phyloP scores from a whole-genome alignment of 2,113 vertebrate species.

The Leptobrachium leishanense region DNA sequence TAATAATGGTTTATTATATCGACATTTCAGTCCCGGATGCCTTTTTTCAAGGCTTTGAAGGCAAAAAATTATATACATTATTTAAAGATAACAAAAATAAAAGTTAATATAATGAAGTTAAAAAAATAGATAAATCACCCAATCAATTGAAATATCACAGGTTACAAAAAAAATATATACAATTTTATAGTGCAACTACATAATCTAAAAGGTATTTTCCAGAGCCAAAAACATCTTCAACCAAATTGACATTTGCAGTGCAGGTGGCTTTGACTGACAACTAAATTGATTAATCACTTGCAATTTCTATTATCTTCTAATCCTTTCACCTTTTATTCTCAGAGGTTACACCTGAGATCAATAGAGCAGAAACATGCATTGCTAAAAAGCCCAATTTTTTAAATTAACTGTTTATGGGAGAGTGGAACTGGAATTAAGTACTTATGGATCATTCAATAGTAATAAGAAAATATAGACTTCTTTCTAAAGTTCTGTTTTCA shows the following conservation, averaged over 20 bases:
- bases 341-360: conserved; percentile 49
- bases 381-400: not conserved
- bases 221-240: conserved; percentile 31
- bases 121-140: not conserved
- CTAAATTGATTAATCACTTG: conserved; percentile 50
- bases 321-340: conserved; percentile 48
- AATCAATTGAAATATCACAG: conserved; percentile 2
- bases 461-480: no score
- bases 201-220: conserved; percentile 27
- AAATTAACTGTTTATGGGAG: not conserved
- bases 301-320: conserved; percentile 50
- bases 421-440: not conserved
- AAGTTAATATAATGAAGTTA: no score
- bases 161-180: not conserved
- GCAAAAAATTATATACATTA: no score
- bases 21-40: no score
- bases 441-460: no score
- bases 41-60: no score
- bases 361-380: conserved; percentile 40
- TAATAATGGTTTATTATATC: no score
- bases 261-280: conserved; percentile 49
- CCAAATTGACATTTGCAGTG: conserved; percentile 39
- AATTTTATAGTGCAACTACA: conserved; percentile 22
- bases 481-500: no score
- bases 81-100: no score